Conservation (phyloP, 2,797 vertebrate species). For the Danio albolineatus region DNA sequence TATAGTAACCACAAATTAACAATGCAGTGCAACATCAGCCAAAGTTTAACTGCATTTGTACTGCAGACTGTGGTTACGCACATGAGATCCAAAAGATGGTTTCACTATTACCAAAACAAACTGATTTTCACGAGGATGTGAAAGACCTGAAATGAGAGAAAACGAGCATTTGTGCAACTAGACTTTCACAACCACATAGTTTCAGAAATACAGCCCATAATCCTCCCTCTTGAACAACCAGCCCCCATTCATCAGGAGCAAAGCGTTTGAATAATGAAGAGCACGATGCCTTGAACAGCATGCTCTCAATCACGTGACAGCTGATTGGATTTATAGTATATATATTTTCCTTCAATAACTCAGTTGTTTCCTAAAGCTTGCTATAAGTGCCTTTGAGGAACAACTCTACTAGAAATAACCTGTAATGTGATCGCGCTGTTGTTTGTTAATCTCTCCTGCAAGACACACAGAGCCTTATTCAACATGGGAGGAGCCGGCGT, state of each 20-base stretch:
- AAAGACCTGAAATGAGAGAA: too few relatives aligned
- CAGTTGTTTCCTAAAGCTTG: not conserved
- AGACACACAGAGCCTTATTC: not conserved
- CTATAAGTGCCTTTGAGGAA: not conserved
- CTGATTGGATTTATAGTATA: not conserved
- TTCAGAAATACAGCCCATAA: not conserved
- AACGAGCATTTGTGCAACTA: not conserved
- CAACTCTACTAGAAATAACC: not conserved
- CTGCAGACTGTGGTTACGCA: too few relatives aligned
- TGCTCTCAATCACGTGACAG: not conserved
- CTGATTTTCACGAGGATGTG: too few relatives aligned
- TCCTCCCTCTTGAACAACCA: not conserved
- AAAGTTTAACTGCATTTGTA: too few relatives aligned
- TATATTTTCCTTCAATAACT: not conserved
- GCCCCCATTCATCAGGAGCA: not conserved
- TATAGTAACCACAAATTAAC: too few relatives aligned
- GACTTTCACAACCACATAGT: not conserved
- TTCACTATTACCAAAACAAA: too few relatives aligned
- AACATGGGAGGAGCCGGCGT: slow-evolving; percentile 56
- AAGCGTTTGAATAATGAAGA: not conserved
- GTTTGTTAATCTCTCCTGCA: not conserved
- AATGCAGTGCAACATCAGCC: too few relatives aligned
- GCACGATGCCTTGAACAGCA: not conserved
- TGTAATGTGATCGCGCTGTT: not conserved
- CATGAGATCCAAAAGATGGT: too few relatives aligned